Percentiles rank a stretch among this genome's conserved stretches.
These are phyloP conservation scores for Ophioderma brevispina DNA, from an alignment of 35 echinoderm and acorn worm species.

Conservation along the genomic window DNA sequence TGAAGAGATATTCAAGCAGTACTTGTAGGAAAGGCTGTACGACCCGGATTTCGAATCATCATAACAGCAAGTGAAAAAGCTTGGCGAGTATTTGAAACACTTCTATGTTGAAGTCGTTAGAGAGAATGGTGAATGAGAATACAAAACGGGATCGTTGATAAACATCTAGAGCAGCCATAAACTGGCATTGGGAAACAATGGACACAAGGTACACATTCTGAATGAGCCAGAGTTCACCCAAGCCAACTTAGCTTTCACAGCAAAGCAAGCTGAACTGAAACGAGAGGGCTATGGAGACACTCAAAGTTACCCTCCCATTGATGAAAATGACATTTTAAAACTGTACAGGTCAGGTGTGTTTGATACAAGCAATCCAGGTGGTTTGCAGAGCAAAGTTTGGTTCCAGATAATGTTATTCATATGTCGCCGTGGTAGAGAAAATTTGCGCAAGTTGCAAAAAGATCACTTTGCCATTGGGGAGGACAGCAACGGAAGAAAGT, in stretches of 20 bases:
- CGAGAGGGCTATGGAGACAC: background rate
- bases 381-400: slow-evolving; percentile 18
- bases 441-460: background rate
- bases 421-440: slow-evolving; percentile 4
- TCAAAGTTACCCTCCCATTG: too few species aligned
- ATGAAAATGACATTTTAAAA: background rate
- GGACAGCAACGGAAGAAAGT: background rate
- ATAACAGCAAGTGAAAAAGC: too few species aligned
- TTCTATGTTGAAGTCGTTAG: background rate
- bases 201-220: background rate
- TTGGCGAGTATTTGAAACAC: background rate
- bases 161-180: slow-evolving; percentile 4
- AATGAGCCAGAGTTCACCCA: slow-evolving; percentile 15
- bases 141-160: slow-evolving; percentile 1
- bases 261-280: background rate
- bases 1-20: too few species aligned
- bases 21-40: too few species aligned
- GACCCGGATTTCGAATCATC: too few species aligned
- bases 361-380: background rate
- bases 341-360: slow-evolving; percentile 5
- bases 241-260: background rate
- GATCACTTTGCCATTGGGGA: background rate
- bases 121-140: background rate
- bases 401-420: too few species aligned
- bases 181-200: background rate